Percentiles rank a stretch among this genome's conserved stretches.
These are phyloP conservation scores for Chloebia gouldiae DNA, from an alignment of 2,113 vertebrate species.

Conservation along the genomic window DNA sequence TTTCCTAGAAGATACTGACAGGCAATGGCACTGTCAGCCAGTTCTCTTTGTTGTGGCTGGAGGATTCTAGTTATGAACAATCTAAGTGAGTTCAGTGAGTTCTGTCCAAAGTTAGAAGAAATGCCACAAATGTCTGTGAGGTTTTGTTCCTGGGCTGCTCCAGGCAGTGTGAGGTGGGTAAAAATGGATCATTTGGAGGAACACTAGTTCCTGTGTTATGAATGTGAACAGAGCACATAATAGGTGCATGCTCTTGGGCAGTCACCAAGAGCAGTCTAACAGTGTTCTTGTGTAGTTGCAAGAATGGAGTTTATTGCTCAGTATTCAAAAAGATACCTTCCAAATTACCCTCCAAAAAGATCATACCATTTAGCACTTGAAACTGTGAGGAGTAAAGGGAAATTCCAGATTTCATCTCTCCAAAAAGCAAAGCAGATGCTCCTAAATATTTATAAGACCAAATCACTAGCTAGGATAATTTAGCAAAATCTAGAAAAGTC, in stretches of 20 bases:
- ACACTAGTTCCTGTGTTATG: not conserved
- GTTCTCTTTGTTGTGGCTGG: not conserved
- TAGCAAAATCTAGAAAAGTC: not conserved
- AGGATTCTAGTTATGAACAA: not conserved
- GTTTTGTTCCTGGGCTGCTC: not conserved
- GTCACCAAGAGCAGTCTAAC: not conserved
- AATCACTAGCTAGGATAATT: not conserved
- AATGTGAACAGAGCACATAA: not conserved
- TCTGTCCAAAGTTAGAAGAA: not conserved
- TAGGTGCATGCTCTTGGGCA: not conserved
- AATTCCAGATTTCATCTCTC: not conserved
- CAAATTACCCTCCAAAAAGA: not conserved
- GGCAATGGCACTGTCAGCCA: not conserved
- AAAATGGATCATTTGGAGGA: not conserved
- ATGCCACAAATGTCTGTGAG: not conserved
- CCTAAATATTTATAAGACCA: constrained; percentile 37
- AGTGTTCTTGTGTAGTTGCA: not conserved
- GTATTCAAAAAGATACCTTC: not conserved
- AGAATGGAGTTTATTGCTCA: not conserved
- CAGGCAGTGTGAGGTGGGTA: not conserved
- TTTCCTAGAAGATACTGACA: not conserved
- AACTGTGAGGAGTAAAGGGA: not conserved
- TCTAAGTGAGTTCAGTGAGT: too few species aligned
- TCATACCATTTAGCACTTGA: not conserved
- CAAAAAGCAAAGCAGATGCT: constrained; percentile 30